phyloP scores from a whole-genome alignment of 2,888 invertebrate species.

The Pterostichus niger region DNA sequence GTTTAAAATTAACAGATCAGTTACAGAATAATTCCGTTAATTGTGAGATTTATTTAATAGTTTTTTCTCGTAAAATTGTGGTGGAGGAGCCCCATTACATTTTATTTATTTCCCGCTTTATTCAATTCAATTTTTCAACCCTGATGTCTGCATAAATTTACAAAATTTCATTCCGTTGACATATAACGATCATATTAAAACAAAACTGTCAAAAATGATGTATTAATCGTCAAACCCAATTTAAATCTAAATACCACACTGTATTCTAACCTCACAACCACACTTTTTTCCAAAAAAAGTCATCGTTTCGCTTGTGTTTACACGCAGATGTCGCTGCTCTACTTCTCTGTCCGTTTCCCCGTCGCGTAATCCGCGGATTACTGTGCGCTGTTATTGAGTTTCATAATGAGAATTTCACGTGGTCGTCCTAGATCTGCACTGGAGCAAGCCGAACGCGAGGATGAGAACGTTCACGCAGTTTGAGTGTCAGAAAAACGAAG shows the following conservation, averaged over 20 bases:
- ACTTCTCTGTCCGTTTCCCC: constrained; percentile 2
- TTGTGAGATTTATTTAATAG: too few species aligned
- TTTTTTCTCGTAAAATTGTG: too few species aligned
- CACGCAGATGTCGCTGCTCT: constrained; percentile 25
- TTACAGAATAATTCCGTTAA: too few species aligned
- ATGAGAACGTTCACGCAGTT: background rate
- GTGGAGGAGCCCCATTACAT: too few species aligned
- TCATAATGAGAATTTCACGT: constrained; percentile 56
- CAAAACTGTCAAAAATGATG: background rate
- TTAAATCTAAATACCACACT: background rate
- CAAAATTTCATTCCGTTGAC: too few species aligned
- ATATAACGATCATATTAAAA: too few species aligned
- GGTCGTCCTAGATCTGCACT: background rate
- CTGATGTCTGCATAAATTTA: too few species aligned
- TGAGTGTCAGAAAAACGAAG: background rate
- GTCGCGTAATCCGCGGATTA: constrained; percentile 20
- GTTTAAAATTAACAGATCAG: too few species aligned
- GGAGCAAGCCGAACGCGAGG: too few species aligned
- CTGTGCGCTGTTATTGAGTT: constrained; percentile 38
- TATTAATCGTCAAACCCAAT: background rate
- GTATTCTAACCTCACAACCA: constrained; percentile 1
- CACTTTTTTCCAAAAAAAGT: background rate
- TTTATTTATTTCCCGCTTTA: too few species aligned
- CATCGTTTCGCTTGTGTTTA: background rate
- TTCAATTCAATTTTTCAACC: too few species aligned